Conservation (phyloP, 2,888 invertebrate species). For the Leptodirus hochenwartii region DNA sequence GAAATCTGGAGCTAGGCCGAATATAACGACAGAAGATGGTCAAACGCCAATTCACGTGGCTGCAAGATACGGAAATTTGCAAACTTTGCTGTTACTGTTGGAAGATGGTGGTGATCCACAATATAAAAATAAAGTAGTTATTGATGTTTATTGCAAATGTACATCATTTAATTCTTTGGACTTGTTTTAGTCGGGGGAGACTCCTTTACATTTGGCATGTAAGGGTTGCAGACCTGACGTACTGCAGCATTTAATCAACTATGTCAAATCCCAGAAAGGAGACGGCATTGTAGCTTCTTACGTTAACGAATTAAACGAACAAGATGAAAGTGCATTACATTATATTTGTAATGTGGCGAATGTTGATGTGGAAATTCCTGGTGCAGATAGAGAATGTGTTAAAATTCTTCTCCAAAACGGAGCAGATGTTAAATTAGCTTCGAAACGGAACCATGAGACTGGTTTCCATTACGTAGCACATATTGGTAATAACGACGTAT, state of each 20-base stretch:
- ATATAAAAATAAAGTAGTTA: constrained; percentile 67
- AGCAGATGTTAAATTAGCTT: constrained; percentile 72
- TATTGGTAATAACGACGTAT: constrained; percentile 88
- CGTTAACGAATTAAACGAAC: constrained; percentile 75
- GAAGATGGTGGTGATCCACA: constrained; percentile 91
- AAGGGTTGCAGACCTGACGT: constrained; percentile 71
- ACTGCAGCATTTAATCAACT: constrained; percentile 68
- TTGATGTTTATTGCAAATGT: constrained; percentile 2
- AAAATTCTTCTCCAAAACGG: constrained; percentile 77
- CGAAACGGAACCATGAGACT: constrained; percentile 77
- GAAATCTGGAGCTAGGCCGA: constrained; percentile 94
- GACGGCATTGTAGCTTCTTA: constrained; percentile 65
- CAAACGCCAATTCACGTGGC: constrained; percentile 96
- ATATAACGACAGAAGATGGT: constrained; percentile 87
- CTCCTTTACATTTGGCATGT: constrained; percentile 88
- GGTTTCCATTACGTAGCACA: constrained; percentile 91
- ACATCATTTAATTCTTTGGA: constrained; percentile 7
- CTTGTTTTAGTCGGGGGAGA: constrained; percentile 65
- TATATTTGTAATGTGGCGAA: constrained; percentile 83
- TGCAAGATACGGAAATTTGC: constrained; percentile 77
- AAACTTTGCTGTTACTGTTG: constrained; percentile 67
- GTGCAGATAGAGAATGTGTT: constrained; percentile 73
- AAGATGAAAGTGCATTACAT: constrained; percentile 88
- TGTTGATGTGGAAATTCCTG: constrained; percentile 53
- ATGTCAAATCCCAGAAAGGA: constrained; percentile 58